Evolutionary conservation across 1,140 invertebrate genomes (phyloP).

Genomic region (Parasteatoda tepidariorum): DNA sequence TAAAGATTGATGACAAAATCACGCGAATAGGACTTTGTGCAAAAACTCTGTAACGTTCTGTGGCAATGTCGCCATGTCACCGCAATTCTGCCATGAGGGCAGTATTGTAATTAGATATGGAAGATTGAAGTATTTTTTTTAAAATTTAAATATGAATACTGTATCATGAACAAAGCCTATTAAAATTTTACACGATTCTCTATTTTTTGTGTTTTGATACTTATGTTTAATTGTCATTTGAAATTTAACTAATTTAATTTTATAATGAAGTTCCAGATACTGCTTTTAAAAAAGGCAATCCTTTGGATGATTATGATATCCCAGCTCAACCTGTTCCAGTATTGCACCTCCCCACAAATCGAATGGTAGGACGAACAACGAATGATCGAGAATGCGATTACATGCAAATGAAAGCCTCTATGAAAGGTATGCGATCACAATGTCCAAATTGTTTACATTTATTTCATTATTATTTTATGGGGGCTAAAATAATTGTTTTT

Average conservation of each 20-base stretch:
- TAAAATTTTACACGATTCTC: slow-evolving; percentile 19
- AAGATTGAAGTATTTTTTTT: too few relatives aligned
- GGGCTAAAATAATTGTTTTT: not conserved
- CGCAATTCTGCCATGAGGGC: too few relatives aligned
- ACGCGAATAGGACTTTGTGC: too few relatives aligned
- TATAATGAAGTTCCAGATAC: not conserved
- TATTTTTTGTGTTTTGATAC: slow-evolving; percentile 56
- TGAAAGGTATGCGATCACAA: slow-evolving; percentile 19
- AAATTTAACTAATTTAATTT: too few relatives aligned
- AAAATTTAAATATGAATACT: too few relatives aligned
- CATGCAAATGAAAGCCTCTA: slow-evolving; percentile 46
- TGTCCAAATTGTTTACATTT: not conserved
- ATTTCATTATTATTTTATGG: too few relatives aligned
- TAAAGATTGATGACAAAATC: too few relatives aligned
- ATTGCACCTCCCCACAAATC: slow-evolving; percentile 23
- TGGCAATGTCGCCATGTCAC: too few relatives aligned
- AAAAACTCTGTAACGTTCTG: too few relatives aligned
- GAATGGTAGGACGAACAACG: not conserved
- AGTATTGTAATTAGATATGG: too few relatives aligned
- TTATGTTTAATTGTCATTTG: slow-evolving; percentile 50
- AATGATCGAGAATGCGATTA: slow-evolving; percentile 29
- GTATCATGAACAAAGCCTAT: slow-evolving; percentile 34
- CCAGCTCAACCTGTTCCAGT: slow-evolving; percentile 42
- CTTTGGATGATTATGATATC: slow-evolving; percentile 39
- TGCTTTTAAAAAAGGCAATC: slow-evolving; percentile 12